Evolutionary conservation across 2,888 invertebrate genomes (phyloP), one percentile per base, ranked within the genome.

Genomic region (Ectemnius cavifrons): DNA sequence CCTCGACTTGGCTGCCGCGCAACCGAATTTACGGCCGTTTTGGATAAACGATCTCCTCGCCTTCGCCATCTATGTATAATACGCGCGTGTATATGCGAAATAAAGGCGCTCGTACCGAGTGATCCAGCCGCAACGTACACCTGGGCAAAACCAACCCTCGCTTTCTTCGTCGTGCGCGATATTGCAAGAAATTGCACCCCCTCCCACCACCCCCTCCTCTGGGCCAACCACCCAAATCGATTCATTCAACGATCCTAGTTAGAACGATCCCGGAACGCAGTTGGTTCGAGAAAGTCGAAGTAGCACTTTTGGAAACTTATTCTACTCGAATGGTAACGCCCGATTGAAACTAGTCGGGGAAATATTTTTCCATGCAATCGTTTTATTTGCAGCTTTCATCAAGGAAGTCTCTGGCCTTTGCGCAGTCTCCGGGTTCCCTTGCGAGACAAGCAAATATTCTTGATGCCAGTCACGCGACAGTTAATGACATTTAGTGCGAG

Each of bases 1-100:
- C 16, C 16, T 52, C 52, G 14, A 52, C n/a, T 52, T 1, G 0
- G 16, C 11, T 52, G 52, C 52, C 16, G 52, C 52, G 14, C 16
- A 69, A 76, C 66, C 73, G 71, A 74, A 79, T 87, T 88, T 88
- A 86, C 83, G 78, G 78, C 74, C 84, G 78, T 86, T 87, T 87
- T 87, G 85, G 84, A 85, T 85, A 86, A 86, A 88, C 84, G 84
- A 79, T 81, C 79, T 67, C 11, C 37, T 37, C 78, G 67, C 71
- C 77, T 77, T 77, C 77, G 71, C 37, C 37, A 11, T 73, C 58
- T 58, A 61, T 61, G 59, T 68, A 28, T 68, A 61, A 65, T 28
- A 63, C 63, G 57, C 49, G 18, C 52, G 27, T 46, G 37, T 37
- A 14, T 3, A 16, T 16, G 23, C 27, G n/a, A 45, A 45, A 71